Base-by-base conservation (phyloP, 2,113 vertebrate species). In the Hystrix brachyura region DNA sequence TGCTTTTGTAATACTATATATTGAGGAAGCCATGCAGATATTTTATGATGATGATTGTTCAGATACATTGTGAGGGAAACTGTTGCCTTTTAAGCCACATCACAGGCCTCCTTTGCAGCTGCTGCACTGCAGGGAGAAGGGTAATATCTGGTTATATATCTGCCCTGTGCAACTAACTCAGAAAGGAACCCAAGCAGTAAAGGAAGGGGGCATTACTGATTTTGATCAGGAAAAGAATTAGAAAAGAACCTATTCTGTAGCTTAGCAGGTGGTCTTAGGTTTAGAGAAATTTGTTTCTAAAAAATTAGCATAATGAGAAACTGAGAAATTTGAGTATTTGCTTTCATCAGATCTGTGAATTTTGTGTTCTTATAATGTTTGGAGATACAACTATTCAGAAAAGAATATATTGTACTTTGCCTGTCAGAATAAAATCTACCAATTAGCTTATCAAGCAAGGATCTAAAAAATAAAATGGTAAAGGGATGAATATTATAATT, bases 1-100 rank as follows among this genome's bases (percentile, higher is more conserved):
- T 86, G 18, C 78, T 85, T 97, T 92, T 95, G 4, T 87, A 97
- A 86, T 94, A 6, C 14, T 34, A 5, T 60, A 38, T 69, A 92
- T 57, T 74, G 51, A 78, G 43, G 86, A 74, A 92, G 11, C 23
- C 71, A 92, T 65, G 10, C 32, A 86, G 69, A 90, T 53, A 12
- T 10, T 60, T 81, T 96, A 81, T 15, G 81, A 62, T 82, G 46
- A 67, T 78, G 87, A 43, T 69, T 86, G n/a, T 80, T 95, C 11
- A 90, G 18, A 94, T 69, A 94, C 64, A 67, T 43, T 25, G 4
- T 67, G 38, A 90, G 71, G 1, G 67, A 72, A 88, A 74, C 7
- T 76, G 7, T 29, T 83, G 62, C 46, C 59, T 96, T 65, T 51
- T 7, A 60, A 83, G 38, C 7, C 1, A 38, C 29, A 57, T 1